Percentiles rank a stretch among this genome's conserved stretches.
Evolutionary conservation across 2,888 invertebrate genomes (phyloP).

Genomic region (Anorthoa munda): DNA sequence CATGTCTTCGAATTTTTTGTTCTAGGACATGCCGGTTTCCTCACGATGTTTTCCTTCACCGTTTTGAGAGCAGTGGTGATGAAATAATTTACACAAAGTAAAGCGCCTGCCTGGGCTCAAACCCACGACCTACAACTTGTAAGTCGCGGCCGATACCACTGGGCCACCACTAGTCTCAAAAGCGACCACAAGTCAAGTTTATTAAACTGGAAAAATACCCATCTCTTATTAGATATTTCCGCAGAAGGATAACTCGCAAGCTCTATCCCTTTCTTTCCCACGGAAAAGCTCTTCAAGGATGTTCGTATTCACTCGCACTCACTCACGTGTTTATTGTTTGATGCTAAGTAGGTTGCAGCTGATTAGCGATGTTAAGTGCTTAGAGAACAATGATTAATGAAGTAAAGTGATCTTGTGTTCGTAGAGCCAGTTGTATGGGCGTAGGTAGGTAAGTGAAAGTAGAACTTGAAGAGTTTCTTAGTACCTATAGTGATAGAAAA

Average conservation of each 20-base stretch:
- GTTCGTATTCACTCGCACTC: conserved; percentile 29
- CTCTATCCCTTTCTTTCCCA: conserved; percentile 18
- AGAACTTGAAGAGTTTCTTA: neutral
- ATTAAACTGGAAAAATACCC: conserved; percentile 6
- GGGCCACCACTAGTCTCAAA: no score
- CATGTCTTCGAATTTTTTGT: no score
- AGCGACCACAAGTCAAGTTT: neutral
- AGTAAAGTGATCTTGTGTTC: conserved; percentile 21
- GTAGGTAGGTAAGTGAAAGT: neutral
- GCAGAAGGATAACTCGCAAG: neutral
- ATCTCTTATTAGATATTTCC: conserved; percentile 3
- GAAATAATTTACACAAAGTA: no score
- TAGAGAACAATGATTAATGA: conserved; percentile 42
- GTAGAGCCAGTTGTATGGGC: neutral
- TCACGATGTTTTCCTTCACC: neutral
- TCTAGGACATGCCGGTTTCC: no score
- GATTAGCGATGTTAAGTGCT: conserved; percentile 53
- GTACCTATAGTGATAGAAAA: neutral
- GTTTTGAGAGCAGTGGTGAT: no score
- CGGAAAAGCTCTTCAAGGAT: conserved; percentile 4
- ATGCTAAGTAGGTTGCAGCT: conserved; percentile 42
- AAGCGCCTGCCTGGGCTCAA: no score
- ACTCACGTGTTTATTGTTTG: conserved; percentile 43
- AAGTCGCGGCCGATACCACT: no score
- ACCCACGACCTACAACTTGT: no score